These are phyloP conservation scores for Eupeodes luniger DNA, from an alignment of 2,888 invertebrate species.

Conservation along the genomic window DNA sequence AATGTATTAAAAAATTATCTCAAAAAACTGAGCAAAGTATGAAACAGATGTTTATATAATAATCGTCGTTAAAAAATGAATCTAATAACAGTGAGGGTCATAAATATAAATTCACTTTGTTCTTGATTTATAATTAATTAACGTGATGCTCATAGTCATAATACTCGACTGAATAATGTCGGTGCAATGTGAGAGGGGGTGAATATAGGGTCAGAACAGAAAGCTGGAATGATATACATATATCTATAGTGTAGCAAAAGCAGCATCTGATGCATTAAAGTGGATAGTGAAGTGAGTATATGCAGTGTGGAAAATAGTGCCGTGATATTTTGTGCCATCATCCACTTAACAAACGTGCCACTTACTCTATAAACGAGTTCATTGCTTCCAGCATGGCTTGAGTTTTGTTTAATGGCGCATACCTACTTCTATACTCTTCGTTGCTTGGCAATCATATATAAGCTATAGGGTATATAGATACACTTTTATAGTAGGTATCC, in stretches of 20 bases:
- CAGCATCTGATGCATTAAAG: neutral
- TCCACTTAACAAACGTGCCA: constrained; percentile 67
- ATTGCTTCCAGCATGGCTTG: constrained; percentile 48
- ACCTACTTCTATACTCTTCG: neutral
- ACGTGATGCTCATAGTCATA: neutral
- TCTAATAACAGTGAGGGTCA: neutral
- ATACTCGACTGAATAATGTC: neutral
- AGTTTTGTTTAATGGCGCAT: constrained; percentile 25
- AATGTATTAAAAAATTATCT: neutral
- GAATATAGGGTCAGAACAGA: neutral
- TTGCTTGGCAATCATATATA: neutral
- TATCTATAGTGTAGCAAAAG: neutral
- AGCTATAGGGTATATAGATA: neutral
- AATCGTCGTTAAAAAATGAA: neutral
- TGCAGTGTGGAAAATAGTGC: constrained; percentile 23
- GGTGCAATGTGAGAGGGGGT: neutral
- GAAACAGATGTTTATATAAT: neutral
- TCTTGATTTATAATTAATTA: constrained; percentile 17
- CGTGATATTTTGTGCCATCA: constrained; percentile 69
- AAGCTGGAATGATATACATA: neutral
- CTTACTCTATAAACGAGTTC: constrained; percentile 60
- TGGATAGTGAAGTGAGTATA: neutral
- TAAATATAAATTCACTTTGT: neutral
- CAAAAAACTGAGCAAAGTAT: neutral
- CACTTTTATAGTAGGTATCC: neutral